phyloP scores from a whole-genome alignment of 2,113 vertebrate genomes.

The Heterotis niloticus region DNA sequence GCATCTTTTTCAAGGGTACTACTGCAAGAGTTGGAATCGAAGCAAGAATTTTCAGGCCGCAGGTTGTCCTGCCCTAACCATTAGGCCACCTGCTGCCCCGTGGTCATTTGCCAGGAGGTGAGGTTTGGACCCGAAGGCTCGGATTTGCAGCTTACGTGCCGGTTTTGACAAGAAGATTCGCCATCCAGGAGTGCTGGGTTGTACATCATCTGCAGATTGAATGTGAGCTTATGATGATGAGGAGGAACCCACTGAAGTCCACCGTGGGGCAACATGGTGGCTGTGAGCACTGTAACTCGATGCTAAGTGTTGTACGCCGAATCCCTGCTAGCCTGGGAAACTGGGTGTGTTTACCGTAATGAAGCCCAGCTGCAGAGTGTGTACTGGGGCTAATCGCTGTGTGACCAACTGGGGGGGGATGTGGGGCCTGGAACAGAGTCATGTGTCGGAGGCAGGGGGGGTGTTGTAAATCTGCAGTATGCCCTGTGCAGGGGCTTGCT shows the following conservation, averaged over 20 bases:
- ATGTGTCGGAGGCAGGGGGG: not conserved
- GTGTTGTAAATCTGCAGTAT: slow-evolving; percentile 28
- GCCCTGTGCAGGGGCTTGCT: slow-evolving; percentile 44
- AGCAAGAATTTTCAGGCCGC: no score
- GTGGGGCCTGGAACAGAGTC: not conserved
- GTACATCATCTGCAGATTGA: slow-evolving; percentile 50
- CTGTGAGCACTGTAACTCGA: slow-evolving; percentile 50
- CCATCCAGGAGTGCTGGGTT: slow-evolving; percentile 28
- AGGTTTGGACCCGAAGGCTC: not conserved
- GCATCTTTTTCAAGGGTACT: no score
- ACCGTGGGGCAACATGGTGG: no score
- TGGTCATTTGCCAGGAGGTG: not conserved
- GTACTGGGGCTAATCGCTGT: slow-evolving; percentile 52
- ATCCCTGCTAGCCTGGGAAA: slow-evolving; percentile 40
- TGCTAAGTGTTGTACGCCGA: slow-evolving; percentile 34
- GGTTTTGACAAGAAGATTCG: slow-evolving; percentile 21
- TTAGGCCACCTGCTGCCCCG: not conserved
- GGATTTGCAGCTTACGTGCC: not conserved
- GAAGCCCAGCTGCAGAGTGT: slow-evolving; percentile 55
- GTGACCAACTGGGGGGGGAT: slow-evolving; percentile 43
- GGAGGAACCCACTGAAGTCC: slow-evolving; percentile 22
- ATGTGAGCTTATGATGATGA: slow-evolving; percentile 39
- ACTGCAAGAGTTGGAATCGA: no score
- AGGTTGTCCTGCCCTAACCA: not conserved
- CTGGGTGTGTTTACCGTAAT: slow-evolving; percentile 53